Base-by-base conservation (phyloP, 1,140 invertebrate genomes). In the Gerris buenoi region DNA sequence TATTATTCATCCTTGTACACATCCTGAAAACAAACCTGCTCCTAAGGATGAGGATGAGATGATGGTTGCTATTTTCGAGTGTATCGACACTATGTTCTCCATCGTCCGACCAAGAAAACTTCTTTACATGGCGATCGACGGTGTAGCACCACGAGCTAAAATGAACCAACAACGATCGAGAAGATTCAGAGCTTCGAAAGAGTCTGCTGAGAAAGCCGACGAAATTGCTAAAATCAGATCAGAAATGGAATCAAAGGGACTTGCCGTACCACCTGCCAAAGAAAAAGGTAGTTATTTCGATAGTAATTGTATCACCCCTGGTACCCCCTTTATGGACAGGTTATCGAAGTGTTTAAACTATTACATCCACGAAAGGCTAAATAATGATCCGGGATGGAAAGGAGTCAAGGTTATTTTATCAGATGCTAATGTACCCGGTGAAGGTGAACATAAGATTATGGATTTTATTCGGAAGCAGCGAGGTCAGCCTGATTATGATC, bases 361-460 rank as follows among this genome's bases (percentile, higher is more conserved):
- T 78, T 99, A 97, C 74, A 87, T 99, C 73, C 94, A 98, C 79
- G 89, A 97, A 68, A 82, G 86, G 71, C 80, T 98, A 68, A 98
- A 97, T 75, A 96, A 83, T 78, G 91, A 98, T 79, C 91, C 95
- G 27, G 95, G 93, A 0, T 99, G 97, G 97, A 87, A 86, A 74
- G 86, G 88, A 56, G 88, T 99, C 65, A 95, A 96, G 79, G 90
- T 98, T 2, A 69, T 69, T 46, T 81, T 99, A 18, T 98, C 95
- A 14, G 97, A 99, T 82, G 96, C 97, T 1, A 99, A 97, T 83
- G 94, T 95, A 10, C 73, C 73, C 27, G 96, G 96, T 23, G 96
- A 99, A 81, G 96, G 96, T 25, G 96, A 99, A 79, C 96, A 99
- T 75, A 99, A 98, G 80, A 98, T 99, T 72, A 98, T 98, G 96